Evolutionary conservation across 2,113 vertebrate species (phyloP).

Genomic region (Pholis gunnellus): DNA sequence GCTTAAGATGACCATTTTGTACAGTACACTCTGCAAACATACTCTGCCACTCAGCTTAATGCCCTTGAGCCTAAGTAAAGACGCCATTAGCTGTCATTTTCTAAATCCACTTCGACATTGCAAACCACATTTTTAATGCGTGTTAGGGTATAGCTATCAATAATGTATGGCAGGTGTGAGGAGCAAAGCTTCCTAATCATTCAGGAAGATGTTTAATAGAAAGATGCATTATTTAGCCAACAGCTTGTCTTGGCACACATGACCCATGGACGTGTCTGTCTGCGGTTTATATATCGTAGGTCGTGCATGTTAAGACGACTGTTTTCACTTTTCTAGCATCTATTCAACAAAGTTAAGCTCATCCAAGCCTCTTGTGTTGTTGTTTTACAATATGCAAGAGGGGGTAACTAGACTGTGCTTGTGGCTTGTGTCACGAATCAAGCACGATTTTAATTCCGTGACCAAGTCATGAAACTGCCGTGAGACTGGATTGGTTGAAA

Average conservation of each 20-base stretch:
- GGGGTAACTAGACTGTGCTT: neutral
- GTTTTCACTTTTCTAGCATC: constrained; percentile 30
- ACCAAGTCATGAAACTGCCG: neutral
- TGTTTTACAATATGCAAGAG: constrained; percentile 11
- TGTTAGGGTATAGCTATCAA: constrained; percentile 49
- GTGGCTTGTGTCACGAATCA: neutral
- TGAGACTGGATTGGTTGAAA: constrained; percentile 34
- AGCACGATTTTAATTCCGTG: neutral
- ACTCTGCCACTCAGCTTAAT: constrained; percentile 25
- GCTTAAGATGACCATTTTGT: constrained; percentile 28
- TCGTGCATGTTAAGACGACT: constrained; percentile 55
- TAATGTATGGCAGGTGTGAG: constrained; percentile 56
- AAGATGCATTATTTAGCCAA: constrained; percentile 67
- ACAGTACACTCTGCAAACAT: neutral
- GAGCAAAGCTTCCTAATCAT: constrained; percentile 13
- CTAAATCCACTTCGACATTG: constrained; percentile 26
- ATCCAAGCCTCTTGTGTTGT: constrained; percentile 20
- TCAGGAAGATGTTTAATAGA: constrained; percentile 61
- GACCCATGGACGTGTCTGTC: constrained; percentile 13
- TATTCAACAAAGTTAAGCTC: constrained; percentile 16
- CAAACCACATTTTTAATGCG: constrained; percentile 29
- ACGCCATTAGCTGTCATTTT: constrained; percentile 47
- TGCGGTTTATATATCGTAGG: constrained; percentile 32
- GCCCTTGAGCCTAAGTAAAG: constrained; percentile 24
- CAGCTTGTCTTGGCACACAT: constrained; percentile 35